Conservation (phyloP, 2,888 invertebrate species). For the Escarpia spicata region DNA sequence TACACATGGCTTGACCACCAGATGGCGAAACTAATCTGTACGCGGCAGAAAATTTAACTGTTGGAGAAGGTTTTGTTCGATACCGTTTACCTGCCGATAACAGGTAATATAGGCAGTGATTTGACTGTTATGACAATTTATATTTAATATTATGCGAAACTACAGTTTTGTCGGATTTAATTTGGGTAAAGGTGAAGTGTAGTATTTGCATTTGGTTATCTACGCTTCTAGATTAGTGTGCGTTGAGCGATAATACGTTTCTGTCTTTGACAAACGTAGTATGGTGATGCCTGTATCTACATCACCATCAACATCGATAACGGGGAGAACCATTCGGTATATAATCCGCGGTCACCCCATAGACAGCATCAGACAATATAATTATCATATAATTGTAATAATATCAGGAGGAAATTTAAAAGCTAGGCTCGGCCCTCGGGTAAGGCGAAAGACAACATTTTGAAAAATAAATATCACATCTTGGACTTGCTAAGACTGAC, state of each 20-base stretch:
- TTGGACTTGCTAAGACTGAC: too few species aligned
- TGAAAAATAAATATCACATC: too few species aligned
- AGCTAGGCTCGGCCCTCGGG: too few species aligned
- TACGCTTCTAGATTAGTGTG: not conserved
- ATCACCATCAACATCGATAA: too few species aligned
- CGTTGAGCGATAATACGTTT: not conserved
- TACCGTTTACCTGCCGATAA: not conserved
- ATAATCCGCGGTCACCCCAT: too few species aligned
- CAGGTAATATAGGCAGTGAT: not conserved
- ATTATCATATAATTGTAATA: too few species aligned
- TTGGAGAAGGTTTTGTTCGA: not conserved
- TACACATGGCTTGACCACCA: not conserved
- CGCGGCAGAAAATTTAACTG: not conserved
- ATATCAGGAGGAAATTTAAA: too few species aligned
- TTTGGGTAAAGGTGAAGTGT: not conserved
- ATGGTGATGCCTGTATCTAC: too few species aligned
- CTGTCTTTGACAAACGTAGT: too few species aligned
- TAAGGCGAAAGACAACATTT: too few species aligned
- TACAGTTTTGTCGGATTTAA: not conserved
- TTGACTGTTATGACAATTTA: not conserved
- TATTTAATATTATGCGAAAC: not conserved
- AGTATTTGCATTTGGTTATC: not conserved
- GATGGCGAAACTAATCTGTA: not conserved
- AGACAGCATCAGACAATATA: too few species aligned
- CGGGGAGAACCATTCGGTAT: too few species aligned